These are phyloP conservation scores for Ichneumoninae sp. DNA, from an alignment of 2,888 invertebrate genomes.

Conservation along the genomic window DNA sequence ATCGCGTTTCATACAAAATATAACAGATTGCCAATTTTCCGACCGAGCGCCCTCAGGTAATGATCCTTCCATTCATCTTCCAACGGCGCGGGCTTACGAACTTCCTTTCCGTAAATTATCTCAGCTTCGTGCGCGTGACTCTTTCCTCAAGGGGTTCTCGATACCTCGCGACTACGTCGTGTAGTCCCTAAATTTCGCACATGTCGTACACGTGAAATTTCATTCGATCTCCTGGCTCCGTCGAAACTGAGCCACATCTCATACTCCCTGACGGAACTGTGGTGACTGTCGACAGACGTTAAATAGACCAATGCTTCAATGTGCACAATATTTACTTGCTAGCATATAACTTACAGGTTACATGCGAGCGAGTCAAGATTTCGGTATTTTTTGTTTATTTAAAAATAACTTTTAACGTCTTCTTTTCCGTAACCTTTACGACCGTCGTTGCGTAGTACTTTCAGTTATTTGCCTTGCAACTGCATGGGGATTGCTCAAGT, in stretches of 20 bases:
- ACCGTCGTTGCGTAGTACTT: too few relatives aligned
- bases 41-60: constrained; percentile 11
- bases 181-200: background rate
- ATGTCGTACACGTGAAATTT: background rate
- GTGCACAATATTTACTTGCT: too few relatives aligned
- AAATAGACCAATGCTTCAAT: too few relatives aligned
- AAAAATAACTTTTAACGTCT: too few relatives aligned
- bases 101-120: constrained; percentile 50
- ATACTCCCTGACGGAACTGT: background rate
- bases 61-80: constrained; percentile 24
- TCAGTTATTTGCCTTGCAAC: too few relatives aligned
- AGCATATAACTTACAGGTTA: too few relatives aligned
- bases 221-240: background rate
- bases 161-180: background rate
- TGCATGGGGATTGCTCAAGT: too few relatives aligned
- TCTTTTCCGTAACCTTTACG: too few relatives aligned
- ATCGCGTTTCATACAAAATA: constrained; percentile 9
- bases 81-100: constrained; percentile 15
- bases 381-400: too few relatives aligned
- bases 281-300: too few relatives aligned
- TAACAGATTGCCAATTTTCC: constrained; percentile 56
- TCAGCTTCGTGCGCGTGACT: background rate
- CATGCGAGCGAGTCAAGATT: too few relatives aligned
- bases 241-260: background rate
- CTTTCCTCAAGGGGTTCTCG: background rate